A percentile compares a stretch with the other conserved stretches of the same genome.
These are phyloP conservation scores for Spinus olivaceus DNA, from an alignment of 2,797 vertebrate genomes.

Conservation along the genomic window DNA sequence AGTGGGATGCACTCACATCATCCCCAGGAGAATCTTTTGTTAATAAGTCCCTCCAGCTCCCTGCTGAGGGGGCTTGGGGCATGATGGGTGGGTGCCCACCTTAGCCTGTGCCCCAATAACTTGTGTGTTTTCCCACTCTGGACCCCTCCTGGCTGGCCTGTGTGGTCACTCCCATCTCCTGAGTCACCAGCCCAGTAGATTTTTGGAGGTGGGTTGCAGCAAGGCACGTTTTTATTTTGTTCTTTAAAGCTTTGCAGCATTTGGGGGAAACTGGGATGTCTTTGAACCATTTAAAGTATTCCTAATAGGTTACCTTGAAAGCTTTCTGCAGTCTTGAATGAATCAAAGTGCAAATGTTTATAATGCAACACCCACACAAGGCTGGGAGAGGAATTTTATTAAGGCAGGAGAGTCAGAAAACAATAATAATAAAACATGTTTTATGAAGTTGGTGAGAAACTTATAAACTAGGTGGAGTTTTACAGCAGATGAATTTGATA, in stretches of 20 bases:
- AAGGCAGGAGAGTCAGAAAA: slow-evolving; percentile 68
- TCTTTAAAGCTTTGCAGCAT: neutral
- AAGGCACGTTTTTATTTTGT: neutral
- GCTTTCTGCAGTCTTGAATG: slow-evolving; percentile 55
- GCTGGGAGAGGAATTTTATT: slow-evolving; percentile 64
- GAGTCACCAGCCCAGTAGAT: neutral
- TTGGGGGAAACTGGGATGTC: neutral
- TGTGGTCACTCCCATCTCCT: fast-evolving
- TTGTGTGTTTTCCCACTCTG: neutral
- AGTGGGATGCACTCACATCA: neutral
- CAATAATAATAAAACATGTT: slow-evolving; percentile 73
- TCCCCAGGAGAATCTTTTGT: neutral
- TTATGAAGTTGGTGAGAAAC: slow-evolving; percentile 72
- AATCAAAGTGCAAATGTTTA: slow-evolving; percentile 56
- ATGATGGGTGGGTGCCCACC: neutral
- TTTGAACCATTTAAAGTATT: slow-evolving; percentile 4
- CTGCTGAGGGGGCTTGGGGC: neutral
- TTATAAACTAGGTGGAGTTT: slow-evolving; percentile 67
- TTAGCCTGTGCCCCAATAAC: neutral
- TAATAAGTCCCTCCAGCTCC: neutral
- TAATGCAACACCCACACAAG: slow-evolving; percentile 26
- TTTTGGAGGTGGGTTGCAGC: neutral
- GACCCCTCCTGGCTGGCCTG: neutral
- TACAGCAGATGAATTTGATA: slow-evolving; percentile 53
- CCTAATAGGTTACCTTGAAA: slow-evolving; percentile 63